phyloP scores from a whole-genome alignment of 2,113 vertebrate genomes.

The Tyrannus savana region DNA sequence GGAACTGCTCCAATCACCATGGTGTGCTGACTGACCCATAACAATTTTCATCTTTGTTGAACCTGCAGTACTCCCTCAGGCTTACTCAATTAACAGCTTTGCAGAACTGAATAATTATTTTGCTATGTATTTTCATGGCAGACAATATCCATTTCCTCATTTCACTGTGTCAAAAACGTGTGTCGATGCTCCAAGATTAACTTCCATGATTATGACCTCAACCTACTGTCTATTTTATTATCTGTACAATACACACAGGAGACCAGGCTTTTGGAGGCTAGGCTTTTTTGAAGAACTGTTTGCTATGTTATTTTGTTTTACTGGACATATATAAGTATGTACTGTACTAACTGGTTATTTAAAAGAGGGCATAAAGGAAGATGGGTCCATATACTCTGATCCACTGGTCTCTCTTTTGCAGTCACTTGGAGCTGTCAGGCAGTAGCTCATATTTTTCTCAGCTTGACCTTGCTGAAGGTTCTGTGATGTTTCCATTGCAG shows the following conservation, averaged over 20 bases:
- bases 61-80: not conserved
- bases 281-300: not conserved
- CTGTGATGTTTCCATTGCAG: not conserved
- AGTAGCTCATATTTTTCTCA: constrained; percentile 61
- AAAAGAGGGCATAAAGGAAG: constrained; percentile 72
- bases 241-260: not conserved
- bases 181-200: not conserved
- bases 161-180: not conserved
- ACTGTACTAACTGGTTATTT: constrained; percentile 36
- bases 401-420: constrained; percentile 46
- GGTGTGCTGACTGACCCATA: not conserved
- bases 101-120: constrained; percentile 4
- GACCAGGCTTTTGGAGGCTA: not conserved
- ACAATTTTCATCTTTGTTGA: not conserved
- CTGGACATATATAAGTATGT: not conserved
- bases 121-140: constrained; percentile 3
- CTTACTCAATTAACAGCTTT: not conserved
- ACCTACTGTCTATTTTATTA: not conserved
- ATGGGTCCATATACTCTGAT: constrained; percentile 88
- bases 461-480: constrained; percentile 25
- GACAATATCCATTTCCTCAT: not conserved
- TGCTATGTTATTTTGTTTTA: constrained; percentile 32
- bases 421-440: not conserved
- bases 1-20: not conserved
- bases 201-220: not conserved